These are phyloP conservation scores for Gymnogyps californianus DNA, from an alignment of 2,113 vertebrate species.

Conservation along the genomic window DNA sequence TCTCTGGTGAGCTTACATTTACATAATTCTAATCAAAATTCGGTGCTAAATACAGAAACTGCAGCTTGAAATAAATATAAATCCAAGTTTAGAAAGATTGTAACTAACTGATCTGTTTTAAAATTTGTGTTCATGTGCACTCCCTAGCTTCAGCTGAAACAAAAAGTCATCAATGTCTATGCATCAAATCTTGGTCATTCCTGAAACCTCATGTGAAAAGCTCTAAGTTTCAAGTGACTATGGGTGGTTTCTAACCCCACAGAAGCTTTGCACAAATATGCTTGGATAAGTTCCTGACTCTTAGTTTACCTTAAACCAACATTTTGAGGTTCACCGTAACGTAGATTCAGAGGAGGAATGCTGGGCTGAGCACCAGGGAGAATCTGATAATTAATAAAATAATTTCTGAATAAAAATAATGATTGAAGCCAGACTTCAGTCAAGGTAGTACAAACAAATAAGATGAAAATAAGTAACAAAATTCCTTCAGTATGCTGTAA, in stretches of 20 bases:
- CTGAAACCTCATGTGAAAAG: background rate
- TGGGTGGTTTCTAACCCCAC: background rate
- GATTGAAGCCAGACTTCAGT: background rate
- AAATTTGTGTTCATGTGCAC: constrained; percentile 14
- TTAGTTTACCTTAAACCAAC: background rate
- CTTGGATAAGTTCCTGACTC: background rate
- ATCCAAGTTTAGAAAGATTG: constrained; percentile 22
- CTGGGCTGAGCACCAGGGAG: background rate
- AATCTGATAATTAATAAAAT: background rate
- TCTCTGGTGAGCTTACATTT: background rate
- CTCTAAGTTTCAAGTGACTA: background rate
- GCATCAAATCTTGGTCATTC: background rate
- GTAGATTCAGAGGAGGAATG: background rate
- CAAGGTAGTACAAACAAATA: background rate
- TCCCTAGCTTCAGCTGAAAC: constrained; percentile 47
- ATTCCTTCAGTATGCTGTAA: background rate
- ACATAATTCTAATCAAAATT: background rate
- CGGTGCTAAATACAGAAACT: background rate
- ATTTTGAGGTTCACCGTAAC: background rate
- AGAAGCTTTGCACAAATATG: constrained; percentile 14
- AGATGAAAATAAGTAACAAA: background rate
- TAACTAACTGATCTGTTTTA: constrained; percentile 28
- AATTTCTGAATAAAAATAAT: background rate
- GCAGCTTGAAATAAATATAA: background rate
- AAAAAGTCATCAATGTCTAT: constrained; percentile 2